Evolutionary conservation across 1,140 invertebrate genomes (phyloP).

Genomic region (Papilio helenus): DNA sequence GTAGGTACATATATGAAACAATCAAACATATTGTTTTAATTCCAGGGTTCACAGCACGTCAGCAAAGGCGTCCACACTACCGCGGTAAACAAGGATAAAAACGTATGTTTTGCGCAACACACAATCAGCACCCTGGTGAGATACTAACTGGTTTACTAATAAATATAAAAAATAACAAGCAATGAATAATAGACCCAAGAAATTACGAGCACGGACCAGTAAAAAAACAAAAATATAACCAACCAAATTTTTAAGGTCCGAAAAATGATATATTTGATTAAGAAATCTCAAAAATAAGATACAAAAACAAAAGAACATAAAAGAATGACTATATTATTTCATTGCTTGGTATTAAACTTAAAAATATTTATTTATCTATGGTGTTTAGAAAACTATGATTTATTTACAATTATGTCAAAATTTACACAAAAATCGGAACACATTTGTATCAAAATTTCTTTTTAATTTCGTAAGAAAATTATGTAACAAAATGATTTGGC

Average conservation of each 20-base stretch:
- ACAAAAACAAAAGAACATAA: not conserved
- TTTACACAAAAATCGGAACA: not conserved
- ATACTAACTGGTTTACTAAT: conserved; percentile 79
- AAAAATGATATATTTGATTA: too few relatives aligned
- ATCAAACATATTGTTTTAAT: conserved; percentile 35
- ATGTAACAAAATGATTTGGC: too few relatives aligned
- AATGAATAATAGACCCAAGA: not conserved
- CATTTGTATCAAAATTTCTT: not conserved
- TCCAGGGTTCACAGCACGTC: conserved; percentile 75
- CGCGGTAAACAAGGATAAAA: conserved; percentile 74
- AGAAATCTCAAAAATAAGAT: too few relatives aligned
- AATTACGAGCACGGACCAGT: not conserved
- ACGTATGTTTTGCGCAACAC: conserved; percentile 74
- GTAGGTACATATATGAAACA: not conserved
- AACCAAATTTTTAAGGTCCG: too few relatives aligned
- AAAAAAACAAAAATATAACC: too few relatives aligned
- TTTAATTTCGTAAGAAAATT: too few relatives aligned
- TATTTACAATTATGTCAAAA: not conserved
- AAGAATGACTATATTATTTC: not conserved
- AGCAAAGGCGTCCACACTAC: conserved; percentile 73
- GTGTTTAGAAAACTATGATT: not conserved
- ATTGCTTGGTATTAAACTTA: not conserved
- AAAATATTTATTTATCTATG: not conserved
- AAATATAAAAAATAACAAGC: conserved; percentile 38
- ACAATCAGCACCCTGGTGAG: conserved; percentile 75